Conservation (phyloP, 2,888 invertebrate species). For the Neocrepidodera transversa region DNA sequence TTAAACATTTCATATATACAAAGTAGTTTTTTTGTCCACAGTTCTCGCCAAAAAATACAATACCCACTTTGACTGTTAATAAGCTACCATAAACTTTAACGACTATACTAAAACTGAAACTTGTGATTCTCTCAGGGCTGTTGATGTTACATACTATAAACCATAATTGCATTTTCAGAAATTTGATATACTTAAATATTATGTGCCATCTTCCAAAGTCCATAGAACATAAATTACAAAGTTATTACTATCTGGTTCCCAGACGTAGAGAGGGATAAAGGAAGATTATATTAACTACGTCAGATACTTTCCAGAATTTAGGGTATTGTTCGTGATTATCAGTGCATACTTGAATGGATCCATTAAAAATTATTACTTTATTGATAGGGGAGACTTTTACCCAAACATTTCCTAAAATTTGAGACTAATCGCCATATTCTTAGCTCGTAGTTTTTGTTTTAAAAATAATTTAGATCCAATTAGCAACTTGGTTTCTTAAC, state of each 20-base stretch:
- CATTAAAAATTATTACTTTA: too few species aligned
- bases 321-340: constrained; percentile 1
- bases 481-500: too few species aligned
- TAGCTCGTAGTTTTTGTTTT: too few species aligned
- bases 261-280: neutral
- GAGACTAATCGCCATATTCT: too few species aligned
- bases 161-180: constrained; percentile 26
- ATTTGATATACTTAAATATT: constrained; percentile 31
- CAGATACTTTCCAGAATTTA: constrained; percentile 3
- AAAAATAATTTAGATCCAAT: too few species aligned
- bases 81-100: constrained; percentile 1
- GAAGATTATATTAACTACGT: neutral
- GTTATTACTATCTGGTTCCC: constrained; percentile 16
- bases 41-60: neutral
- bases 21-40: too few species aligned
- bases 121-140: constrained; percentile 5
- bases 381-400: too few species aligned
- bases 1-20: too few species aligned
- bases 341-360: constrained; percentile 5
- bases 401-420: too few species aligned
- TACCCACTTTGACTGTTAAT: constrained; percentile 1
- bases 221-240: constrained; percentile 22
- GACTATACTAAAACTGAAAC: constrained; percentile 1
- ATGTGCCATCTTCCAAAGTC: constrained; percentile 20
- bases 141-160: constrained; percentile 15